Conservation (phyloP, 2,797 vertebrate genomes). For the Chloroceryle inda region DNA sequence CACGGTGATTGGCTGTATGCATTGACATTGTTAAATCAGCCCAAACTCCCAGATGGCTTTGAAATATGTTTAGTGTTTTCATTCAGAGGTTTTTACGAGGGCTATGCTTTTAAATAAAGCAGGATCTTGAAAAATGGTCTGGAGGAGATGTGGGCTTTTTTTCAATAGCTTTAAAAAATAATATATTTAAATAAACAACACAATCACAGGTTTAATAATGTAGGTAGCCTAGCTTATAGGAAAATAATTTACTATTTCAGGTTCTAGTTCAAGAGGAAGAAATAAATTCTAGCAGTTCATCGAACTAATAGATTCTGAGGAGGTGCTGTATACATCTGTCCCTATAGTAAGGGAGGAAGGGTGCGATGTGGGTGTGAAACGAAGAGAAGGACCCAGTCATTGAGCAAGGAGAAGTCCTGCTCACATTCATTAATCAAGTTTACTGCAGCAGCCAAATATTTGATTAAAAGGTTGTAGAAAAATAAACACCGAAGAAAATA, state of each 20-base stretch:
- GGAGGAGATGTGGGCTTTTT: not conserved
- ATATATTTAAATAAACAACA: slow-evolving; percentile 27
- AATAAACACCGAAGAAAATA: slow-evolving; percentile 16
- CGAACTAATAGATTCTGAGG: slow-evolving; percentile 50
- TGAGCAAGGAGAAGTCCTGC: not conserved
- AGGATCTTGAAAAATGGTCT: slow-evolving; percentile 18
- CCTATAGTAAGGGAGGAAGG: slow-evolving; percentile 27
- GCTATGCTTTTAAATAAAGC: not conserved
- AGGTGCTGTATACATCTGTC: not conserved
- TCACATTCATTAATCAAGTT: slow-evolving; percentile 64
- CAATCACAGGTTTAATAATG: slow-evolving; percentile 54
- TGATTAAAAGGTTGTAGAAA: slow-evolving; percentile 65
- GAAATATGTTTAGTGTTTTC: not conserved
- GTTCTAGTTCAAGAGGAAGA: slow-evolving; percentile 36
- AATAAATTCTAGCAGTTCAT: slow-evolving; percentile 39
- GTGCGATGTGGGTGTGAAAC: slow-evolving; percentile 31
- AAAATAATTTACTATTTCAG: slow-evolving; percentile 44
- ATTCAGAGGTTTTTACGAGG: not conserved
- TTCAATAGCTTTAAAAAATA: slow-evolving; percentile 30
- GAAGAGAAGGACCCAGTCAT: not conserved
- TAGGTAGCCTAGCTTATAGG: slow-evolving; percentile 42
- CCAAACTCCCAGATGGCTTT: not conserved
- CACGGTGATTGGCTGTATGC: not conserved
- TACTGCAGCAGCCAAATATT: slow-evolving; percentile 31
- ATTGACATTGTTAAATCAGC: not conserved